Base-by-base conservation (phyloP, 2,113 vertebrate species). In the Procavia capensis region DNA sequence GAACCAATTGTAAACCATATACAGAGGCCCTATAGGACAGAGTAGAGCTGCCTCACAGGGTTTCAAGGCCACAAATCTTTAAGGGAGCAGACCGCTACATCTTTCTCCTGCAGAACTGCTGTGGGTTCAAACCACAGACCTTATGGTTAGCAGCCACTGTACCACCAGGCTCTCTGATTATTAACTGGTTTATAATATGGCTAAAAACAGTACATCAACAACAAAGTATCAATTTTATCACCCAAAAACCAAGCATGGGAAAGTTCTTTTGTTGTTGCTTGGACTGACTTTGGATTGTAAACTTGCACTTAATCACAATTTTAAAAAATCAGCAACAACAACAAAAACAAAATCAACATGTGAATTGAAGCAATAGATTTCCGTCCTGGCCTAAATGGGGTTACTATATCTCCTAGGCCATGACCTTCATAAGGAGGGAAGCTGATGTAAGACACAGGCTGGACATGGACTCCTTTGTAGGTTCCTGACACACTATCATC, bases 321-420 rank as follows among this genome's bases (percentile, higher is more conserved):
- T n/a, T n/a, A n/a, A n/a, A n/a, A n/a, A n/a, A n/a, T n/a, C n/a
- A n/a, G n/a, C n/a, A n/a, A n/a, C n/a, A n/a, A n/a, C n/a, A n/a
- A n/a, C n/a, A n/a, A n/a, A n/a, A n/a, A n/a, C n/a, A n/a, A 17
- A 39, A 45, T n/a, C 47, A 79, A 2, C 84, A 92, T 78, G 13
- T 78, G 45, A 88, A 95, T 0, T 72, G 36, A 87, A 10, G 9
- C 13, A 80, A 72, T 61, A 39, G 66, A 87, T 94, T 95, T 93
- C 85, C 47, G 63, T 74, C 41, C 29, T 90, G 57, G 70, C 34
- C 72, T 90, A 84, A 47, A 47, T 36, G 24, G 17, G 34, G 8
- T 79, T 63, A n/a, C 43, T 41, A 29, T 64, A 74, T 17, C n/a
- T 68, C 57, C 59, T 70, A 79, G 68, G 66, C 50, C 45, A 88